Conservation (phyloP, 2,113 vertebrate species). For the Syrrhaptes paradoxus region DNA sequence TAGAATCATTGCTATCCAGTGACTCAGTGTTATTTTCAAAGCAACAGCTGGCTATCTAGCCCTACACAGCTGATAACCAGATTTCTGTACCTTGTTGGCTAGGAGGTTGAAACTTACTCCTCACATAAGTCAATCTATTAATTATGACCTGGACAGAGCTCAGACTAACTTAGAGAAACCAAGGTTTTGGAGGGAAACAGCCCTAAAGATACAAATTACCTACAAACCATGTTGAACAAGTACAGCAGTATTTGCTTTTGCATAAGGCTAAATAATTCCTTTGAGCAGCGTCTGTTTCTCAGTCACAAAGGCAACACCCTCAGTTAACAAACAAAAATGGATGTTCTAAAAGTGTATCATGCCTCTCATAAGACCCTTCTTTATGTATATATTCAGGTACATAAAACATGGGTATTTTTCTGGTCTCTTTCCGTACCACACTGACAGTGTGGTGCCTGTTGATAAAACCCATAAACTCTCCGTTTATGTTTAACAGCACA, state of each 20-base stretch:
- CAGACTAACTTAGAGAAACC: neutral
- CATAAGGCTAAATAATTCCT: neutral
- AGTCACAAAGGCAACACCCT: neutral
- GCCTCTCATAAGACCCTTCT: neutral
- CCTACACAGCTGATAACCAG: neutral
- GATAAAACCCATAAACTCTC: neutral
- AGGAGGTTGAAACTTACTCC: neutral
- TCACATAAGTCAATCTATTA: neutral
- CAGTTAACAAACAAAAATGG: neutral
- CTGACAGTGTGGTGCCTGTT: neutral
- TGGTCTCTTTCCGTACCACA: neutral
- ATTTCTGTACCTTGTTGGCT: neutral
- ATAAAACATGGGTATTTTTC: neutral
- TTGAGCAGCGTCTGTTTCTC: neutral
- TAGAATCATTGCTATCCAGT: neutral
- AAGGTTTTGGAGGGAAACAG: neutral
- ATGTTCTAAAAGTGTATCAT: neutral
- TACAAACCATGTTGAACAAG: accelerated
- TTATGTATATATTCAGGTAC: neutral
- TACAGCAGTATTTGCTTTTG: neutral
- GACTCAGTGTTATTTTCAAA: neutral
- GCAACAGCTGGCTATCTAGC: neutral
- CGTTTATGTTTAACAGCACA: neutral
- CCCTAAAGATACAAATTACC: neutral
- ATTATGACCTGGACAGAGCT: neutral